These are phyloP conservation scores for Arion vulgaris DNA, from an alignment of 1,140 invertebrate genomes.

Conservation along the genomic window DNA sequence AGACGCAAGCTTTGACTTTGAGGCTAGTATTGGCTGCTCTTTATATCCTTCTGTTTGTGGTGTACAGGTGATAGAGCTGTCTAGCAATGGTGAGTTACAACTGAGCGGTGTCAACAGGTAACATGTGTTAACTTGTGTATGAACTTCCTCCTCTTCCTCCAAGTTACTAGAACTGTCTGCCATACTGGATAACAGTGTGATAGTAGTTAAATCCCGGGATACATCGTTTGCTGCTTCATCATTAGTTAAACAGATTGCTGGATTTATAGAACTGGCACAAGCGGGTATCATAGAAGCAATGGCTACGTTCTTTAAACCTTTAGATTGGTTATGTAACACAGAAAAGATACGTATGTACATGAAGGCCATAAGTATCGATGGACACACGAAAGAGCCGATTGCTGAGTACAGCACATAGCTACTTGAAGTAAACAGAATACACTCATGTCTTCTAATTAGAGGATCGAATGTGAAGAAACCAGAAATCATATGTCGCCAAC, in stretches of 20 bases:
- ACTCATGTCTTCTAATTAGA: conserved; percentile 63
- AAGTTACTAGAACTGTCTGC: background rate
- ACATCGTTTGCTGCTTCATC: conserved; percentile 10
- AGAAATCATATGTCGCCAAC: conserved; percentile 68
- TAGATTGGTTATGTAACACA: conserved; percentile 69
- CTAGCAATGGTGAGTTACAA: background rate
- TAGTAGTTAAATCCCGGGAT: conserved; percentile 31
- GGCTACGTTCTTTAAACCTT: conserved; percentile 28
- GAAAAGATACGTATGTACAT: conserved; percentile 97
- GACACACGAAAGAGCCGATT: conserved; percentile 95
- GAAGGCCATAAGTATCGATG: conserved; percentile 96
- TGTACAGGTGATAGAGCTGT: background rate
- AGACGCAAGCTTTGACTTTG: background rate
- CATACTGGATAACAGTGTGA: conserved; percentile 29
- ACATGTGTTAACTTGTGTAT: background rate
- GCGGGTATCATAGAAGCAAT: no score
- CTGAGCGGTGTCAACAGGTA: background rate
- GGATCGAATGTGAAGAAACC: conserved; percentile 61
- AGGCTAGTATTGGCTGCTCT: background rate
- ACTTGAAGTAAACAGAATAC: conserved; percentile 73
- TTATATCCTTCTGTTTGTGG: background rate
- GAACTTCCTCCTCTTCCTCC: background rate
- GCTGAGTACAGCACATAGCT: conserved; percentile 97
- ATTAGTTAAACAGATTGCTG: background rate
- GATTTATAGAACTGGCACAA: background rate